These are phyloP conservation scores for Apus apus DNA, from an alignment of 2,113 vertebrate genomes.

Conservation along the genomic window DNA sequence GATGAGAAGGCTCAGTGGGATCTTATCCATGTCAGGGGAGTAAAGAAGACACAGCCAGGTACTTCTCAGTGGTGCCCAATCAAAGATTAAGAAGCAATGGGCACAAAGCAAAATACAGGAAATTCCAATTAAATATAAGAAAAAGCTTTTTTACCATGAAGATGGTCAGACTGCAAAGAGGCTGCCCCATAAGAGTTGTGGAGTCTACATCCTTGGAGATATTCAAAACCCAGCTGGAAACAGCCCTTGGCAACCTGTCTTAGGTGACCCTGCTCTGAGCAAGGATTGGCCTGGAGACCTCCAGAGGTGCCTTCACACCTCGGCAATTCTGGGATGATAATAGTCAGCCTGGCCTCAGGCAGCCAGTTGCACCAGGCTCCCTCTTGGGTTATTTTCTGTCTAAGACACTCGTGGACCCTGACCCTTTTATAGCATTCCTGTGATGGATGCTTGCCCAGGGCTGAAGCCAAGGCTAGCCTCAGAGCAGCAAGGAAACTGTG, in stretches of 20 bases:
- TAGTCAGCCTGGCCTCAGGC: not conserved
- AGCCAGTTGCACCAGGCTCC: not conserved
- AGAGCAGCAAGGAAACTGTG: slow-evolving; percentile 65
- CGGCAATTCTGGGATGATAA: not conserved
- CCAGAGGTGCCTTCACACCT: not conserved
- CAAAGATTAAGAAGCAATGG: not conserved
- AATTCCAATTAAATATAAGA: not conserved
- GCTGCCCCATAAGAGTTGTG: not conserved
- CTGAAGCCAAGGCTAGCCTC: not conserved
- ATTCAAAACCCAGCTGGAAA: not conserved
- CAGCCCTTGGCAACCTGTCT: not conserved
- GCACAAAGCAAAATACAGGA: not conserved
- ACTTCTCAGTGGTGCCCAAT: not conserved
- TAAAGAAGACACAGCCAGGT: not conserved
- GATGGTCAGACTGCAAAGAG: not conserved
- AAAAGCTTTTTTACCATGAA: not conserved
- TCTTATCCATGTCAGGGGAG: too few species aligned
- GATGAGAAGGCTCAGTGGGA: not conserved
- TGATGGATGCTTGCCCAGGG: not conserved
- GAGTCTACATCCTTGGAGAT: not conserved
- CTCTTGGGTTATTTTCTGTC: not conserved
- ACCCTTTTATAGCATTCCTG: not conserved
- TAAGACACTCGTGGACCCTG: fast-evolving
- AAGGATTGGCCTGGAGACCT: not conserved
- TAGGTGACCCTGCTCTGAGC: not conserved